Evolutionary conservation across 1,140 invertebrate genomes (phyloP).

Genomic region (Pogonomyrmex californicus): DNA sequence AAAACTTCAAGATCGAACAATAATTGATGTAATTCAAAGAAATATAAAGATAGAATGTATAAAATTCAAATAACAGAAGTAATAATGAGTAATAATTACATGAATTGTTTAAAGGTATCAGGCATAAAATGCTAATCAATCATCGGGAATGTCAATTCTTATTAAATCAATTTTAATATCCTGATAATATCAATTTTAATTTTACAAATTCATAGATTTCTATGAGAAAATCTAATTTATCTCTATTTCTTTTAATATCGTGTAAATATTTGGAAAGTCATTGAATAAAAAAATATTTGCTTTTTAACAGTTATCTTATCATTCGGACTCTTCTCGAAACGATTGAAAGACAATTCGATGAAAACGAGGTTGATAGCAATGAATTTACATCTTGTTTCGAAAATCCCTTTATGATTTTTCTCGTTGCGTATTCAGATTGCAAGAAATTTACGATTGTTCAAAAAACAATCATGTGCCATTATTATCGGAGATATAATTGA

Average conservation of each 20-base stretch:
- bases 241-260: not conserved
- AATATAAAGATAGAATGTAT: too few relatives aligned
- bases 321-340: not conserved
- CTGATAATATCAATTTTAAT: too few relatives aligned
- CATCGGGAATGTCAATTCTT: too few relatives aligned
- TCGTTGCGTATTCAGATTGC: not conserved
- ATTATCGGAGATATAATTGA: not conserved
- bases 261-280: not conserved
- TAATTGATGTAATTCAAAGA: too few relatives aligned
- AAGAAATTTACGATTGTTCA: not conserved
- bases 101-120: too few relatives aligned
- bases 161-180: too few relatives aligned
- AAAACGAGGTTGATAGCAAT: not conserved
- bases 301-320: not conserved
- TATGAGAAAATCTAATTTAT: not conserved
- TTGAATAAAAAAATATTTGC: not conserved
- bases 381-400: not conserved
- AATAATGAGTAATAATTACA: too few relatives aligned
- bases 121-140: too few relatives aligned
- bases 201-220: not conserved
- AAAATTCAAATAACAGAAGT: too few relatives aligned
- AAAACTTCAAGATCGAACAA: too few relatives aligned
- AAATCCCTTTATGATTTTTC: not conserved
- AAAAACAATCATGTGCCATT: not conserved
- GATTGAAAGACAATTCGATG: not conserved